Base-by-base conservation (phyloP, 2,797 vertebrate species). In the Gymnothorax reevesii region DNA sequence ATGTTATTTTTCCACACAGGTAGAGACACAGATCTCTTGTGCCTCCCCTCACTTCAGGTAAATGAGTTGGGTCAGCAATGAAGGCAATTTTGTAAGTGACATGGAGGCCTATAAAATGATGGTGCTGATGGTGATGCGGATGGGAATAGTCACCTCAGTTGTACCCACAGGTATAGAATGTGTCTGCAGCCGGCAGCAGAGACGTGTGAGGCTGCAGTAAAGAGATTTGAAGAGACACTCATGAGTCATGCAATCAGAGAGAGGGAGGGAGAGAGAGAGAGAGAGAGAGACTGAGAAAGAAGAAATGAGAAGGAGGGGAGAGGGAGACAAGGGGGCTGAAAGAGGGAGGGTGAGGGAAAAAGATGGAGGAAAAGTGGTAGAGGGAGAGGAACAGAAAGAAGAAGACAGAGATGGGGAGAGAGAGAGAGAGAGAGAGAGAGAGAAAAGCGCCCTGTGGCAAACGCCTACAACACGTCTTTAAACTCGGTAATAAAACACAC, bases 381-480 rank as follows among this genome's bases (percentile, higher is more conserved):
- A 27, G 27, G 17, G 49, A 79, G 49, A 79, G 42, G 8, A 17
- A 79, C 42, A 27, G 9, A 27, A 12, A 75, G 33, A 77, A 20
- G 13, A 0, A 6, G 73, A 77, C 33, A 77, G n/a, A n/a, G n/a
- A 8, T 27, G 49, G 73, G 9, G 0, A 0, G 33, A 77, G 73
- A 77, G 69, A 25, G 25, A 10, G 73, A 77, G 73, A 4, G 73
- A 77, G 12, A 52, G 69, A 10, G 25, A 33, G 73, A 77, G 73
- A 77, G 33, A 77, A 15, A 17, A 13, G 13, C 33, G 12, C 73
- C 73, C 71, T 13, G 33, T 5, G 49, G 20, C 17, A 8, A 79
- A 79, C 75, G 75, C 75, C 75, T 79, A 79, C 75, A 79, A 54
- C 75, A 79, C 10, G 49, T 79, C 49, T 79, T 79, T 79, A 79